Percentiles rank a stretch among this genome's conserved stretches.
Evolutionary conservation across 2,113 vertebrate species (phyloP).

Genomic region (Centropus unirufus): DNA sequence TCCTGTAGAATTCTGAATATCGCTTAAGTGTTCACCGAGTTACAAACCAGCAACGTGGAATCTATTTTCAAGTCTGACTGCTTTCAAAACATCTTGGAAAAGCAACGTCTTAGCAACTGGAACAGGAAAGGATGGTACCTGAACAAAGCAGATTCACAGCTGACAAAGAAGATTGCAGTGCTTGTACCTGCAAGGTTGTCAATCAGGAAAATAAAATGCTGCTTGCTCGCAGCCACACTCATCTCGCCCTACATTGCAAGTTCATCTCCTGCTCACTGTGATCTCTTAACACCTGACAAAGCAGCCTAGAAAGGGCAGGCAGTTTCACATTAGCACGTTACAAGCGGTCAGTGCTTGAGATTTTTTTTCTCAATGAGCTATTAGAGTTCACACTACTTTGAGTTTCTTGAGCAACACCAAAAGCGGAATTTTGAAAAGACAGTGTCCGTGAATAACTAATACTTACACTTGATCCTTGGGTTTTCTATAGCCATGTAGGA

Average conservation of each 20-base stretch:
- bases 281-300: background rate
- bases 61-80: background rate
- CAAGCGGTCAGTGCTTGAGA: background rate
- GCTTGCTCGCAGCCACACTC: background rate
- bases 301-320: background rate
- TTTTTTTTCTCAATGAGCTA: background rate
- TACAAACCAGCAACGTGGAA: background rate
- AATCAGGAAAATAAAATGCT: background rate
- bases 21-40: background rate
- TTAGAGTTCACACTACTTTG: background rate
- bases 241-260: background rate
- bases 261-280: background rate
- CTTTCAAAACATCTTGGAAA: background rate
- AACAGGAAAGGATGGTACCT: background rate
- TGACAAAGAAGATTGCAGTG: background rate
- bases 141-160: background rate
- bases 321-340: background rate
- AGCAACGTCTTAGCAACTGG: background rate
- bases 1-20: background rate
- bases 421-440: background rate
- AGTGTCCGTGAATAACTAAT: background rate
- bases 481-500: constrained; percentile 94
- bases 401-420: background rate
- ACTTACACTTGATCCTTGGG: constrained; percentile 98
- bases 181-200: background rate